Base-by-base conservation (phyloP, 1,140 invertebrate species). In the Drosophila baimaii region DNA sequence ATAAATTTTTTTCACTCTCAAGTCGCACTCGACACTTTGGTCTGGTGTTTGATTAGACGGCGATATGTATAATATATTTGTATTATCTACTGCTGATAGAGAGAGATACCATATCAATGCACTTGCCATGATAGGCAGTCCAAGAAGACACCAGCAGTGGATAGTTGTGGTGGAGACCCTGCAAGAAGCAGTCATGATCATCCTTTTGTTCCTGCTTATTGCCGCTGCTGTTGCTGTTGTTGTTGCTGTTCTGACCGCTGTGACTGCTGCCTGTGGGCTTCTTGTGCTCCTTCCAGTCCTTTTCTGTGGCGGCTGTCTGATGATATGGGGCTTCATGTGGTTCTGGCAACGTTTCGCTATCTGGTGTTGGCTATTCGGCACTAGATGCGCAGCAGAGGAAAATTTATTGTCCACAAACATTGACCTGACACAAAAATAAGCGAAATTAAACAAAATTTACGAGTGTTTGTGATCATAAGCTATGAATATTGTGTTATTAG, bases 41-140 rank as follows among this genome's bases (percentile, higher is more conserved):
- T 5, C 8, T 13, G 31, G 19, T 52, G 1, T n/a, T 5, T n/a
- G 7, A 29, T 19, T 46, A 33, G 10, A 33, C 13, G 5, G 6
- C 15, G 5, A 19, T 29, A 10, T 12, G 17, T 19, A 13, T n/a
- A 10, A 3, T n/a, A n/a, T n/a, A n/a, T n/a, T n/a, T n/a, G 13
- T n/a, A 23, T 21, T 21, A 35, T 35, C 8, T 35, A 1, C 4
- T n/a, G 13, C 31, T n/a, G 19, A 35, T 54, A 54, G 35, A 37
- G 25, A 37, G 25, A 29, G 51, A 54, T 35, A 54, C 31, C 31
- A 35, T 35, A 35, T 54, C 31, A 54, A 54, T 54, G 31, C 31
- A 54, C 13, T 54, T 54, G 5, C 19, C 13, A 52, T 52, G 6
- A 1, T 6, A 1, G 13, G 13, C 15, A 31, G 27, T 33, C 17